Base-by-base conservation (phyloP, 2,888 invertebrate genomes). In the Drosophila paramelanica region DNA sequence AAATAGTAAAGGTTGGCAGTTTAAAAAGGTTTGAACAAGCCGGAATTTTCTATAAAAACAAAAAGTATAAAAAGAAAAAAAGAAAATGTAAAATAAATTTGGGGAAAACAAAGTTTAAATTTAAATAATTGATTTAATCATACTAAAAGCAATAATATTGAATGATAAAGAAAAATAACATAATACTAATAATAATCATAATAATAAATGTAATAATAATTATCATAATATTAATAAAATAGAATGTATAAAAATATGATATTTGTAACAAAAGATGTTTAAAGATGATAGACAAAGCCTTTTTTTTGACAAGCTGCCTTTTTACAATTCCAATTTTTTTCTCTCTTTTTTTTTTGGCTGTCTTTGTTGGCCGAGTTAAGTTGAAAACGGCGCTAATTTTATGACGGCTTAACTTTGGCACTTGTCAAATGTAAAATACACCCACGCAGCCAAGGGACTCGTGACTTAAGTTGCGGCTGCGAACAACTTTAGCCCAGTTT, bases 371-470 rank as follows among this genome's bases (percentile, higher is more conserved):
- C 43, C 46, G 66, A 25, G 61, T 41, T 36, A 70, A 67, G 67
- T 82, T 86, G 60, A 61, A 71, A 85, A 76, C 58, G 82, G 59
- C 74, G 81, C 89, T 86, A 83, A 83, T 83, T 88, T 83, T 80
- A 72, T 77, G 72, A 71, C 67, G 78, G 67, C 67, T 70, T 64
- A 78, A 87, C 62, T 84, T 75, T 84, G 79, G 77, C 77, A 88
- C 68, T 71, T 69, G 68, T 81, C 83, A 80, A 77, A 83, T 66
- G 64, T 59, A 57, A 77, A 67, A 61, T 66, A 55, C 78, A 70
- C 62, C 64, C 65, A 75, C 60, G 73, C 51, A 61, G 74, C 59
- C 64, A 55, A 65, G 25, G 27, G 53, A 25, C 42, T 20, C 7
- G 20, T 36, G 5, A 43, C 52, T 53, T 49, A 17, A 52, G 47